Percentiles rank a stretch among this genome's conserved stretches.
Evolutionary conservation across 2,888 invertebrate species (phyloP).

Genomic region (Ennomos fuscantarius): DNA sequence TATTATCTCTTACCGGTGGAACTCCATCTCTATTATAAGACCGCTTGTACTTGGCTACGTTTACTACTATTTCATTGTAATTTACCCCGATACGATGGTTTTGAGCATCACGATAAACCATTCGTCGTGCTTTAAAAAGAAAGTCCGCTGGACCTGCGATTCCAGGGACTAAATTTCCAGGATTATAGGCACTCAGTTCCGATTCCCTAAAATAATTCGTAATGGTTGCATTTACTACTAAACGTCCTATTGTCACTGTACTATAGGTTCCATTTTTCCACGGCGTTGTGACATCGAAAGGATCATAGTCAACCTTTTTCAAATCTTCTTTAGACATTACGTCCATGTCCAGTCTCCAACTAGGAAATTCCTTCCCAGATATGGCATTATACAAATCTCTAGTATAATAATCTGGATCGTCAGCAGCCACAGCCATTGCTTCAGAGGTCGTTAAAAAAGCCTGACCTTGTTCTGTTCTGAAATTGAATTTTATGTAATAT

Average conservation of each 20-base stretch:
- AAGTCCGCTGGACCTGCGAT: no score
- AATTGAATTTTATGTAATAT: conserved; percentile 94
- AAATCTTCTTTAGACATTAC: no score
- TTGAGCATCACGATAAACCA: no score
- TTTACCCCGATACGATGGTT: no score
- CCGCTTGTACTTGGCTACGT: no score
- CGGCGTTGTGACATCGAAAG: conserved; percentile 72
- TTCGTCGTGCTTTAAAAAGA: no score
- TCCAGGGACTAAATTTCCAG: no score
- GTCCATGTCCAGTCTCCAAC: conserved; percentile 74
- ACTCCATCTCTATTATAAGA: no score
- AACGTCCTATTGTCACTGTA: conserved; percentile 75
- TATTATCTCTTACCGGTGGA: no score
- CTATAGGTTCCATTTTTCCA: conserved; percentile 76
- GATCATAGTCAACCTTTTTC: no score
- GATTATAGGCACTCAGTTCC: conserved; percentile 80
- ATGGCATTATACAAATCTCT: conserved; percentile 94
- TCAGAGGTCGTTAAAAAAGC: conserved; percentile 87
- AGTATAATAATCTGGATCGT: conserved; percentile 92
- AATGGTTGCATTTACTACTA: conserved; percentile 78
- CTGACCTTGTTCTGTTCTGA: conserved; percentile 94
- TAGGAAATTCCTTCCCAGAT: conserved; percentile 83
- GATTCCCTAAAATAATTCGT: conserved; percentile 78
- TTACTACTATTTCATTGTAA: no score
- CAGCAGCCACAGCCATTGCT: conserved; percentile 86